Evolutionary conservation across 2,888 invertebrate genomes (phyloP).

Genomic region (Eurytoma adleriae): DNA sequence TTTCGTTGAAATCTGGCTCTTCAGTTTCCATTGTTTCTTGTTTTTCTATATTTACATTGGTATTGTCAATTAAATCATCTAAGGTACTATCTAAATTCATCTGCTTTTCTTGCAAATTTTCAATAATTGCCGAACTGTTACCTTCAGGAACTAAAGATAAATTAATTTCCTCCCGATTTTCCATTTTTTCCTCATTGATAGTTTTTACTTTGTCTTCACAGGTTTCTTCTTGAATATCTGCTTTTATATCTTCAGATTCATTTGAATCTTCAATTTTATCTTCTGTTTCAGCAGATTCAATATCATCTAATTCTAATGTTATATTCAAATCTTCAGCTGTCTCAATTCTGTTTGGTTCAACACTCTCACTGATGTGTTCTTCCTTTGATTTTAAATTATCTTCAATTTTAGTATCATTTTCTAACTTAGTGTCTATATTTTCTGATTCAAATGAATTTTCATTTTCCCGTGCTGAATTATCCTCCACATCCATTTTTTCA

Average conservation of each 20-base stretch:
- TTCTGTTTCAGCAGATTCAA: background rate
- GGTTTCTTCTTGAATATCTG: slow-evolving; percentile 9
- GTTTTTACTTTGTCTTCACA: slow-evolving; percentile 26
- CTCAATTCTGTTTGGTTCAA: background rate
- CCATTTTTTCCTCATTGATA: slow-evolving; percentile 37
- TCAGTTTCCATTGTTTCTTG: slow-evolving; percentile 17
- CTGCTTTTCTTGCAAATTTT: slow-evolving; percentile 26
- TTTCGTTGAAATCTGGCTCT: slow-evolving; percentile 36
- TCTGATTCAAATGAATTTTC: background rate
- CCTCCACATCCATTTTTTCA: background rate
- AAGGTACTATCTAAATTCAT: slow-evolving; percentile 22
- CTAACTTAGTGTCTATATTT: background rate
- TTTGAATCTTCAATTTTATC: background rate
- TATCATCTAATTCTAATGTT: slow-evolving; percentile 48
- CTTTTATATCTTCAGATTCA: slow-evolving; percentile 1
- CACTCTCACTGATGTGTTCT: background rate
- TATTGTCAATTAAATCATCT: slow-evolving; percentile 8
- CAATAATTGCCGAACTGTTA: slow-evolving; percentile 24
- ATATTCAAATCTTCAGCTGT: slow-evolving; percentile 12
- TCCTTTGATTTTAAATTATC: slow-evolving; percentile 17
- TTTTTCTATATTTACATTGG: slow-evolving; percentile 23
- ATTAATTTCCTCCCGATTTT: slow-evolving; percentile 54
- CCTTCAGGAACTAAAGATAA: slow-evolving; percentile 59
- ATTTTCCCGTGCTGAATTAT: background rate
- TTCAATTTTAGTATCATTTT: background rate